A percentile compares a stretch with the other conserved stretches of the same genome.
Conservation (phyloP, 2,113 vertebrate species). For the Corvus moneduloides region DNA sequence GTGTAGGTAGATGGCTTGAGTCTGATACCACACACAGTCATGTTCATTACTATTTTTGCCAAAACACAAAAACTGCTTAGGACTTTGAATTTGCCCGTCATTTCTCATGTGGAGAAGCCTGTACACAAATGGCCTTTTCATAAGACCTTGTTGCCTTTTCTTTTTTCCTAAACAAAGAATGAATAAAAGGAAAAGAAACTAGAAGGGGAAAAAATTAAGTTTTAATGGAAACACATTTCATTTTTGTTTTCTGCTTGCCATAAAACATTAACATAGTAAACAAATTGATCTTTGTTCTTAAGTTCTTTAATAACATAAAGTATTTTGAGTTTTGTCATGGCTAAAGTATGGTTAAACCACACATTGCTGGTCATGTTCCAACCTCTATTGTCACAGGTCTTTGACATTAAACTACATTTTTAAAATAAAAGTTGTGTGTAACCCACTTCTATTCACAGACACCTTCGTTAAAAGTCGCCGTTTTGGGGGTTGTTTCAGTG, state of each 20-base stretch:
- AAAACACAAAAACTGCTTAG: not conserved
- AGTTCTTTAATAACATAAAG: slow-evolving; percentile 52
- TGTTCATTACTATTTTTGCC: not conserved
- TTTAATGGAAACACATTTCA: slow-evolving; percentile 57
- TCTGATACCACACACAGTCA: not conserved
- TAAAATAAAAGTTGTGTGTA: not conserved
- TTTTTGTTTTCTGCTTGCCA: slow-evolving; percentile 39
- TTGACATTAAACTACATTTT: slow-evolving; percentile 1
- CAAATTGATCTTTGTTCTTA: slow-evolving; percentile 39
- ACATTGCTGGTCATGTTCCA: not conserved
- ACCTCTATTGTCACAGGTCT: not conserved
- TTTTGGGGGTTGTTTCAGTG: not conserved
- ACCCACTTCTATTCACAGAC: not conserved
- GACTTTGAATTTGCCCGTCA: not conserved
- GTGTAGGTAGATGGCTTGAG: not conserved
- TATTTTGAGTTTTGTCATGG: slow-evolving; percentile 19
- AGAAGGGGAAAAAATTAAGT: slow-evolving; percentile 7
- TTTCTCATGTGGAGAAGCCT: not conserved
- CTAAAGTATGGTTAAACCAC: slow-evolving; percentile 29
- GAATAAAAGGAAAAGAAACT: slow-evolving; percentile 22
- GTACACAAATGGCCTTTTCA: not conserved
- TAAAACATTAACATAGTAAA: slow-evolving; percentile 49
- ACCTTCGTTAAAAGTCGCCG: not conserved
- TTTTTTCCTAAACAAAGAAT: not conserved
- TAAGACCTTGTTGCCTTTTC: not conserved